Base-by-base conservation (phyloP, 1,140 invertebrate species). In the Laodelphax striatellus region DNA sequence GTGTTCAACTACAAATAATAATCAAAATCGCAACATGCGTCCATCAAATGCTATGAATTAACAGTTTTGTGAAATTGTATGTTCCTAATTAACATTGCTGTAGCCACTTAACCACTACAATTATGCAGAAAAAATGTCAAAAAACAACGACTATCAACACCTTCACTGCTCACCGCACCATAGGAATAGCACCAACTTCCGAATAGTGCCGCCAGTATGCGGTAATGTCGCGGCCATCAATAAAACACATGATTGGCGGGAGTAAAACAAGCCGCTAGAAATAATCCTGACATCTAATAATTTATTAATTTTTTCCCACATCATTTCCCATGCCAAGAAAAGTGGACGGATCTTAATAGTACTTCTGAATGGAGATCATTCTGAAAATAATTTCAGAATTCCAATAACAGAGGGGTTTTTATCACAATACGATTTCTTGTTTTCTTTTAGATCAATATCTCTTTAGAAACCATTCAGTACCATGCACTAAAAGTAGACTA, bases 41-140 rank as follows among this genome's bases (percentile, higher is more conserved):
- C 61, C 61, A 63, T 62, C 62, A 66, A 64, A 65, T 66, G 61
- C 65, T 66, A 66, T 65, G 60, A 66, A 16, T 55, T 55, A 55
- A 56, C 46, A 41, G 41, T 31, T 61, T 55, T 55, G 34, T 14
- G 19, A 21, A 61, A 55, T 55, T 22, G 14, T 24, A 61, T 61
- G 60, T 61, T 61, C 44, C 53, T 61, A 56, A 50, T 55, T 43
- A 55, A 46, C 60, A 61, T 61, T 44, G 24, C 44, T 61, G 16
- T 16, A 43, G 42, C 16, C 19, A 38, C 42, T 61, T 46, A 10
- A 34, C 19, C 38, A 34, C 38, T 43, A 56, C 42, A 43, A 22
- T 34, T n/a, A 56, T 24, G 22, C 22, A 44, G 34, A 41, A 56
- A 46, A 61, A 56, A 43, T 55, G 52, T 56, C 19, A 21, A 44